Conservation (phyloP, 2,888 invertebrate species). For the Agrilus mali region DNA sequence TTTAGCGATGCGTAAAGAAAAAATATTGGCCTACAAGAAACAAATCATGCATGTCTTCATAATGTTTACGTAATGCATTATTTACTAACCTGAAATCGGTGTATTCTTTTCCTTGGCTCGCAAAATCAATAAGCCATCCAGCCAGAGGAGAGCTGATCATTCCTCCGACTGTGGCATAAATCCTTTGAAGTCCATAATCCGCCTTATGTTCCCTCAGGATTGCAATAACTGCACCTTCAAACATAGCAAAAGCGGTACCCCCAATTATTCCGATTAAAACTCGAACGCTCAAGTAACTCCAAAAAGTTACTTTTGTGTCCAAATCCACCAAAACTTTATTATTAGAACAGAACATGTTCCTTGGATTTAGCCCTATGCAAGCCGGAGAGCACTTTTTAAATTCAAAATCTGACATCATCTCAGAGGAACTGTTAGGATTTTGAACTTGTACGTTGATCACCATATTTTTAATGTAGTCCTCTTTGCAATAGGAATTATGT, state of each 20-base stretch:
- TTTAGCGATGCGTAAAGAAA: slow-evolving; percentile 61
- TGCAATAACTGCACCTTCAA: slow-evolving; percentile 67
- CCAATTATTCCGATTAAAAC: slow-evolving; percentile 54
- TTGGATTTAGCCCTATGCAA: slow-evolving; percentile 45
- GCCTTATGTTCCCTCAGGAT: slow-evolving; percentile 62
- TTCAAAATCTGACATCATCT: too few species aligned
- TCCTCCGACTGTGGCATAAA: slow-evolving; percentile 63
- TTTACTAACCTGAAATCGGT: slow-evolving; percentile 52
- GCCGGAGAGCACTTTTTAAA: slow-evolving; percentile 38
- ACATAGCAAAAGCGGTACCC: slow-evolving; percentile 67
- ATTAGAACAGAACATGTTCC: slow-evolving; percentile 48
- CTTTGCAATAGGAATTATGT: slow-evolving; percentile 15
- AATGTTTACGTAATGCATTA: neutral
- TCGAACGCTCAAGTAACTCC: slow-evolving; percentile 54
- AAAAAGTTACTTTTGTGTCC: slow-evolving; percentile 55
- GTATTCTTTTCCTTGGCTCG: slow-evolving; percentile 54
- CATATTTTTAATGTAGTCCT: slow-evolving; percentile 30
- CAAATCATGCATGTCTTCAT: neutral
- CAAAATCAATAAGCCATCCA: slow-evolving; percentile 60
- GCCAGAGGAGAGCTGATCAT: slow-evolving; percentile 71
- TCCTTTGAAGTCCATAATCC: slow-evolving; percentile 64
- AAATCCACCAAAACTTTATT: slow-evolving; percentile 44
- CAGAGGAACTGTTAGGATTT: too few species aligned
- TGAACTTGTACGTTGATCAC: slow-evolving; percentile 10
- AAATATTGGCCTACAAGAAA: slow-evolving; percentile 53